Base-by-base conservation (phyloP, 2,888 invertebrate genomes). In the Diarsia mendica region DNA sequence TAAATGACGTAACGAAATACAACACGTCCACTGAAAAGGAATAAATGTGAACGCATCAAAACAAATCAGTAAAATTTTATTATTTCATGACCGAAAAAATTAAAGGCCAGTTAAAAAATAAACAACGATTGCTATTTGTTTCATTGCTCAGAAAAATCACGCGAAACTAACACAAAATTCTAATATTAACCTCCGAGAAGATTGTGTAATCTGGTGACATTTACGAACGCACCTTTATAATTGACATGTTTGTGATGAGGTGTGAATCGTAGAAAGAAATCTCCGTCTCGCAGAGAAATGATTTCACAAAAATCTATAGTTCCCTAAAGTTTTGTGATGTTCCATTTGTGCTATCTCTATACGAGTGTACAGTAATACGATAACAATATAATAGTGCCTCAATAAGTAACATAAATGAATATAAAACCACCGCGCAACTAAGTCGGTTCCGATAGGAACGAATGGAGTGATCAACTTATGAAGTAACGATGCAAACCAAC, bases 211-310 rank as follows among this genome's bases (percentile, higher is more conserved):
- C 70, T 81, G 53, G 69, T 74, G 66, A 78, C 70, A 83, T 71
- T 72, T 80, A 71, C 86, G 94, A 94, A 94, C 93, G 94, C 92
- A 90, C 75, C 90, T 82, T 85, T 89, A 77, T 87, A 91, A 89
- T 92, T 95, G 95, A 95, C 96, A 96, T 96, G 96, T 96, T 96
- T 96, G 96, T 96, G 96, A 96, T 96, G 96, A 95, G 96, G 95
- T 96, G 96, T 96, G 95, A 95, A 93, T 93, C 92, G 93, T 93
- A 90, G 85, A 86, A 90, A 85, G 92, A 94, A 94, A 92, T 94
- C 90, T 90, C 91, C 87, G 91, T 93, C 89, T 93, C 89, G 88
- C 85, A 93, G 92, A 93, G 92, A 94, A 95, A 95, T 95, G 94
- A 92, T 92, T 94, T 94, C 89, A 89, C 85, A 82, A 91, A 93